Evolutionary conservation across 2,888 invertebrate genomes (phyloP), one percentile per base, ranked within the genome.

Genomic region (Amorpha juglandis): DNA sequence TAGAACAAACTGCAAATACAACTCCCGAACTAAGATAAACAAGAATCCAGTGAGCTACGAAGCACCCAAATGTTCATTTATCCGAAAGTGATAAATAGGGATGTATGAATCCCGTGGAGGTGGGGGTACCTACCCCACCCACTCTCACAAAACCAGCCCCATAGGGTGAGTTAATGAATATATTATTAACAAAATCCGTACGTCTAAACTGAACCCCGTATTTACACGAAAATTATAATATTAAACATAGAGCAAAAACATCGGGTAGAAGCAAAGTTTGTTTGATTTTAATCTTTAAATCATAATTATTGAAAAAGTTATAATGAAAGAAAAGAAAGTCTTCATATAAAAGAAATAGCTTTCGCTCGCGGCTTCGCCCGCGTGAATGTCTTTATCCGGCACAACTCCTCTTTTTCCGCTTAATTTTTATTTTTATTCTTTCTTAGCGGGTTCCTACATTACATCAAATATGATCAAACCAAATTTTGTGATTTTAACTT

Each of bases 81-180:
- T 86, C 84, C 80, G 85, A 83, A 87, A 88, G 86, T 91, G 90
- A 91, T 91, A 91, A 90, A 91, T 91, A 90, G 87, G 78, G 79
- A 73, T 75, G 78, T 82, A 86, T 88, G 90, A 89, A 86, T 87
- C 82, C 69, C 68, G 66, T 65, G 67, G 70, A 71, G 74, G 48
- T 27, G 58, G 21, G n/a, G n/a, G 48, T 19, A 11, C 12, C 21
- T 27, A 27, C 21, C 51, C n/a, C 47, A 19, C 16, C 65, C 51
- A 1, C 7, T 33, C 53, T 12, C 63, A 4, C n/a, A n/a, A n/a
- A n/a, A 52, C 11, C 21, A 50, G 19, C 45, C 51, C 33, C 35
- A 27, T 12, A 11, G 51, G 52, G 76, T 68, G 68, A 68, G 70
- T 74, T 86, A 85, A 89, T 89, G 89, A 89, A 89, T 89, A 86